Base-by-base conservation (phyloP, 2,888 invertebrate species). In the Mactromeris polynyma region DNA sequence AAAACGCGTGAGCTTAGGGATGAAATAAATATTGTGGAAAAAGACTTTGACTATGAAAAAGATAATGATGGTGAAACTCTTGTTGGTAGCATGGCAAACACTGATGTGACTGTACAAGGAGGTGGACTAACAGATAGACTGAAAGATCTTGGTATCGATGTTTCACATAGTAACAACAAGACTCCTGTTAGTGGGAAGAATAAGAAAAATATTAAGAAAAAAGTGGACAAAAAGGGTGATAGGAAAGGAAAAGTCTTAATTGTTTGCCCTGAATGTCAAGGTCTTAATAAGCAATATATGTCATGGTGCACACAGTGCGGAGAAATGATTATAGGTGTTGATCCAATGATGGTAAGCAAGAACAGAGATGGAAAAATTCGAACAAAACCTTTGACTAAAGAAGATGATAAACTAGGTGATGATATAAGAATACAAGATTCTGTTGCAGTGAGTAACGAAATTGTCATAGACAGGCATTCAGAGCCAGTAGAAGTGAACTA, bases 271-370 rank as follows among this genome's bases (percentile, higher is more conserved):
- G 95, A 95, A 77, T 96, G 96, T 91, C 87, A 90, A 21, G 93
- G 94, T 21, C 83, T 94, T 40, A 96, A 96, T 84, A 95, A 95
- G 85, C 93, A 92, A 26, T 95, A 96, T 85, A 95, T 95, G 94
- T 93, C 94, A 6, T 96, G 95, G 95, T 96, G 96, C 84, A 90
- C 93, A 9, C 93, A 94, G 2, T 96, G 96, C 93, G 95, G 95
- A 3, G 95, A 94, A 78, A 93, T 95, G 51, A 91, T 96, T 31
- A 95, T 95, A 38, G 96, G 95, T 21, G 90, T 95, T 2, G 95
- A 95, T 69, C 94, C 95, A 17, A 87, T 93, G 54, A 51, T 93
- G 36, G 91, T 94, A 1, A 94, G 92, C 73, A 93, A 93, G 79
- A 93, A 92, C 79, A 93, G 91, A 58, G 89, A 90, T 51, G 87